phyloP scores from a whole-genome alignment of 2,113 vertebrate genomes.

The Nyctibius bracteatus region DNA sequence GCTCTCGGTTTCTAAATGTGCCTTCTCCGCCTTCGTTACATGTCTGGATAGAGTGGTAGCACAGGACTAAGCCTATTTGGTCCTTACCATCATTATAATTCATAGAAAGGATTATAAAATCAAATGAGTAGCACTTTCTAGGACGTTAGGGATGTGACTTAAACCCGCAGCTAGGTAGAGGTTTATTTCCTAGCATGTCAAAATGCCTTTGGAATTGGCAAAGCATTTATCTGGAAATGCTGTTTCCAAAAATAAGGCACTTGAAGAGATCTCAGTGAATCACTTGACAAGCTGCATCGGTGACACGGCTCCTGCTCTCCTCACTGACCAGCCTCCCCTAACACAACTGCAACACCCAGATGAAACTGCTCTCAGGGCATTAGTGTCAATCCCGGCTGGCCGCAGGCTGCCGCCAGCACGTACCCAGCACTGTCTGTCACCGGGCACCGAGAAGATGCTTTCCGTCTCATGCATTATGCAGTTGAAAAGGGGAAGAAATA shows the following conservation, averaged over 20 bases:
- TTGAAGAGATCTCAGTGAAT: not conserved
- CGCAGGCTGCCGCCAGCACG: not conserved
- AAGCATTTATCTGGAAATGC: constrained; percentile 37
- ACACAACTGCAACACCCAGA: not conserved
- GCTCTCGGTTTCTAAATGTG: constrained; percentile 4
- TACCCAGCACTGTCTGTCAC: not conserved
- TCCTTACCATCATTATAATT: constrained; percentile 31
- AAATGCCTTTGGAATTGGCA: constrained; percentile 11
- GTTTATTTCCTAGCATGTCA: constrained; percentile 19
- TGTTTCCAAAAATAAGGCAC: constrained; percentile 15
- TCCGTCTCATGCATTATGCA: constrained; percentile 45
- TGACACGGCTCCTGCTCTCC: not conserved
- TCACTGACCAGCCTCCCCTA: not conserved
- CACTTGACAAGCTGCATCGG: not conserved
- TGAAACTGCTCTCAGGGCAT: not conserved
- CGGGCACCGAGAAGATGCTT: not conserved
- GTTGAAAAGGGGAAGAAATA: constrained; percentile 14
- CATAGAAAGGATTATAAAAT: constrained; percentile 39
- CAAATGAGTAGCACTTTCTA: constrained; percentile 25
- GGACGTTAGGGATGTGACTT: constrained; percentile 10
- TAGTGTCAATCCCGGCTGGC: not conserved
- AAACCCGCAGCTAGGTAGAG: constrained; percentile 39
- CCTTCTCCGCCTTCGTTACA: not conserved
- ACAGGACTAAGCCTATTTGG: constrained; percentile 56
- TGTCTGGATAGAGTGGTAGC: constrained; percentile 46